Base-by-base conservation (phyloP, 2,113 vertebrate species). In the Ageneiosus marmoratus region DNA sequence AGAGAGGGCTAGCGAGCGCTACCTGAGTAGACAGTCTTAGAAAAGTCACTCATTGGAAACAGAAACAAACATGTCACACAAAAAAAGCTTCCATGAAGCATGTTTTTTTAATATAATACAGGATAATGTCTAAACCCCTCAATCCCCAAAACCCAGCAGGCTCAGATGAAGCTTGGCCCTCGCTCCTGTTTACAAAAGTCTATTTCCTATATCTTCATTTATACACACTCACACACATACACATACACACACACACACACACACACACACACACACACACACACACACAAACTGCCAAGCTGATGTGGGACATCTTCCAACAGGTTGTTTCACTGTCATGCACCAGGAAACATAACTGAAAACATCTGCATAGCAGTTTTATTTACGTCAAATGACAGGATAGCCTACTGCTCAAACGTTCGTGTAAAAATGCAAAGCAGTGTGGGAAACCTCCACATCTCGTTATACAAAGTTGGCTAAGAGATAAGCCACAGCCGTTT, bases 401-500 rank as follows among this genome's bases (percentile, higher is more conserved):
- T 16, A 83, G 81, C 65, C 81, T 80, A 69, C 72, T 72, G 70
- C 13, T 85, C 67, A 87, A 88, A 87, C 80, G 48, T 85, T 87
- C 87, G 58, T 53, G 77, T 85, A 78, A 86, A 77, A 84, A 90
- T 84, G 87, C 86, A 88, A 91, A 91, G 85, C 91, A 87, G 88
- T 76, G 76, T 89, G 88, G 88, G 91, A 92, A 91, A 86, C 58
- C 82, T 76, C 46, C 63, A 85, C 55, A 22, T 84, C 88, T 89
- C 80, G 83, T 92, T 94, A 93, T 93, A 92, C 92, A 94, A 93
- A 93, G 84, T 86, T 80, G 79, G 5, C 74, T 44, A 62, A 84
- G 60, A 92, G 92, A 92, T 93, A 94, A 92, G 90, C 88, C 4
- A 22, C 58, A 80, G 87, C 90, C 83, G 91, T 93, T 93, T 89